Base-by-base conservation (phyloP, 2,797 vertebrate genomes). In the Smutsia temminckii region DNA sequence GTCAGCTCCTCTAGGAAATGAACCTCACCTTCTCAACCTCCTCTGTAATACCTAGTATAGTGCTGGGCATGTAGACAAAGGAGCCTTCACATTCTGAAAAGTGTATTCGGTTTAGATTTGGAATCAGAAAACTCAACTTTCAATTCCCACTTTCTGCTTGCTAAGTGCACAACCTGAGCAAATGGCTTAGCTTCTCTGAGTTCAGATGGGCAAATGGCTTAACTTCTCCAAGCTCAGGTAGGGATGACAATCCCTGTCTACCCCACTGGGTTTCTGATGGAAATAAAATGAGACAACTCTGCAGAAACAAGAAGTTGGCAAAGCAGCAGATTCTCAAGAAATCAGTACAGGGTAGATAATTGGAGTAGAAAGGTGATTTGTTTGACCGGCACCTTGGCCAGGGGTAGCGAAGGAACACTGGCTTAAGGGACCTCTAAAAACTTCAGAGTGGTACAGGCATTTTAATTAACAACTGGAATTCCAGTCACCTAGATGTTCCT, bases 281-380 rank as follows among this genome's bases (percentile, higher is more conserved):
- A 2, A 86, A 68, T 34, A 80, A 75, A 89, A 78, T 11, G 7
- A 80, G 13, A 25, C 8, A 16, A 59, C 4, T 59, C 29, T 66
- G 21, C n/a, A 84, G 16, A 57, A 11, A 16, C 23, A 25, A 61
- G 40, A 21, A 32, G 29, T 5, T 59, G 8, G 40, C 66, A 88
- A 53, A 95, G 68, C 72, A 85, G 49, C 55, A 88, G 34, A 66
- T 81, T 72, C 46, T 93, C 69, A 23, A 66, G n/a, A 88, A 85
- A 72, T 46, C 46, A 34, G 32, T 21, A n/a, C 80, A 42, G 5
- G 5, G 17, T 42, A 75, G 20, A 37, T n/a, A 57, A 51, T 0
- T 68, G 6, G n/a, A 37, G 29, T 4, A 42, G 18, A 61, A 34
- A 77, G 66, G 14, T 2, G 1, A 29, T 2, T 84, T 27, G 34